phyloP scores from a whole-genome alignment of 1,140 invertebrate species.

The Mylabris phalerata region DNA sequence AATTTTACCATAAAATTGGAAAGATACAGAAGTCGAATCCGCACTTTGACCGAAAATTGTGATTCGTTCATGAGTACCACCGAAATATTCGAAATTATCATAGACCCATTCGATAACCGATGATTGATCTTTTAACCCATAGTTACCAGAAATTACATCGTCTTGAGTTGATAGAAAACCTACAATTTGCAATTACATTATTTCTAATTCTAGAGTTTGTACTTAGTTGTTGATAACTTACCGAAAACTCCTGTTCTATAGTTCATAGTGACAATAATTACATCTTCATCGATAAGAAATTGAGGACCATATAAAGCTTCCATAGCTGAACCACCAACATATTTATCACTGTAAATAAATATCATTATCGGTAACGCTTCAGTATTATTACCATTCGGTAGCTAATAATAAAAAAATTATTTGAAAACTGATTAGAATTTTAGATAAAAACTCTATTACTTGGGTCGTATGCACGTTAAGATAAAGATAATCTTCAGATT shows the following conservation, averaged over 20 bases:
- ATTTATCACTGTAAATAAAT: conserved; percentile 64
- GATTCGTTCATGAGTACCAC: conserved; percentile 44
- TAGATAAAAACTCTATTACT: conserved; percentile 1
- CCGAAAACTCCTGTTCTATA: too few species aligned
- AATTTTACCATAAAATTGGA: conserved; percentile 11
- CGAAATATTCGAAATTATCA: conserved; percentile 45
- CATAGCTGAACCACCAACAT: conserved; percentile 46
- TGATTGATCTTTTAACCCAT: conserved; percentile 17
- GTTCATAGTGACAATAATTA: conserved; percentile 55
- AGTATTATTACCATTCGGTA: not conserved
- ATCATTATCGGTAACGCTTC: conserved; percentile 50
- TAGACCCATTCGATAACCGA: conserved; percentile 45
- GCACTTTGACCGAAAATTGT: conserved; percentile 47
- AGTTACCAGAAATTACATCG: conserved; percentile 10
- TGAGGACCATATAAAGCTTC: conserved; percentile 44
- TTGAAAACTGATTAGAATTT: too few species aligned
- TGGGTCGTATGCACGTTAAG: conserved; percentile 18
- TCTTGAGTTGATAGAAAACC: conserved; percentile 15
- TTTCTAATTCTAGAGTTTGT: too few species aligned
- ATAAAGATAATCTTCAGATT: conserved; percentile 20
- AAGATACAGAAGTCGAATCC: conserved; percentile 43
- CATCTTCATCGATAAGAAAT: conserved; percentile 47
- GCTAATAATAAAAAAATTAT: not conserved
- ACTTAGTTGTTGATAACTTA: too few species aligned
- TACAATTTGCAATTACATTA: conserved; percentile 22